Evolutionary conservation across 1,140 invertebrate genomes (phyloP).

Genomic region (Drosophila kohkoa): DNA sequence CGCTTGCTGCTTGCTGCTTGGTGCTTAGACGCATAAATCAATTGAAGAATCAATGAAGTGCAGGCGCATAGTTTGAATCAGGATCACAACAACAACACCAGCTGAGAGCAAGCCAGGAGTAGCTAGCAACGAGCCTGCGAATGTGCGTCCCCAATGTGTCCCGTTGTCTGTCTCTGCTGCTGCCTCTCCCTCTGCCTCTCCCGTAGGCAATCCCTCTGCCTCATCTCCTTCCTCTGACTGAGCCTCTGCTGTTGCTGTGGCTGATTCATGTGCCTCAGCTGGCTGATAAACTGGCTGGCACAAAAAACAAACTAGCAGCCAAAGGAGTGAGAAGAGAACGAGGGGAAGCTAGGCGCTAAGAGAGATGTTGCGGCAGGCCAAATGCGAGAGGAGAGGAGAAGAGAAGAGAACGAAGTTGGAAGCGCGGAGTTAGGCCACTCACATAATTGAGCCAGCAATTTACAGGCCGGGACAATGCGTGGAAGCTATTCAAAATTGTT

Average conservation of each 20-base stretch:
- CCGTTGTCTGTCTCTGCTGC: slow-evolving; percentile 3
- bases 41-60: slow-evolving; percentile 67
- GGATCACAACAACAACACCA: slow-evolving; percentile 4
- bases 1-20: slow-evolving; percentile 15
- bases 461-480: slow-evolving; percentile 56
- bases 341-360: neutral
- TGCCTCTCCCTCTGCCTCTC: neutral
- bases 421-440: slow-evolving; percentile 30
- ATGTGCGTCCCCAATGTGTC: slow-evolving; percentile 21
- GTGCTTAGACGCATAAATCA: slow-evolving; percentile 65
- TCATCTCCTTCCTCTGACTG: neutral
- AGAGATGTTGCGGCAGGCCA: slow-evolving; percentile 4
- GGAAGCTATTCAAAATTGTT: slow-evolving; percentile 54
- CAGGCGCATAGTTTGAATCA: slow-evolving; percentile 41
- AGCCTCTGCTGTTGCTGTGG: no score
- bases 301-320: slow-evolving; percentile 25
- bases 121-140: slow-evolving; percentile 37
- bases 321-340: neutral
- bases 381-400: neutral
- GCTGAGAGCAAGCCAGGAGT: neutral
- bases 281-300: slow-evolving; percentile 52
- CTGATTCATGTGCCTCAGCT: slow-evolving; percentile 49
- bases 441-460: slow-evolving; percentile 67
- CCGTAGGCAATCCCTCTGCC: no score
- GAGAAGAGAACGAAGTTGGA: neutral